A percentile compares a stretch with the other conserved stretches of the same genome.
Evolutionary conservation across 2,113 vertebrate genomes (phyloP).

Genomic region (Epinephelus fuscoguttatus): DNA sequence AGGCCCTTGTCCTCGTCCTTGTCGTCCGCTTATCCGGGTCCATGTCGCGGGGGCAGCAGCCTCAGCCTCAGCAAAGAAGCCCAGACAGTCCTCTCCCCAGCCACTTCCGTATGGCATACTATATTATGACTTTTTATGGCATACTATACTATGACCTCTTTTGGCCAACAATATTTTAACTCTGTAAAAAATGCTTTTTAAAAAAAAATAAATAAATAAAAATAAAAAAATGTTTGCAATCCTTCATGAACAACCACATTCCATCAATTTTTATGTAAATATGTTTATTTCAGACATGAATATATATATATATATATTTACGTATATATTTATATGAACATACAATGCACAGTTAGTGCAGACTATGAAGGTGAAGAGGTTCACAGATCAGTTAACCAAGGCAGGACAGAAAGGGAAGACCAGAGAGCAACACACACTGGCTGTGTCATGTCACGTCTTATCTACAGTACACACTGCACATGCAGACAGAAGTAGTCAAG

Average conservation of each 20-base stretch:
- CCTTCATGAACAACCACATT: background rate
- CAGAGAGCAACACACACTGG: conserved; percentile 28
- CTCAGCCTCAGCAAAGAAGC: too few relatives aligned
- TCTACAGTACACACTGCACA: background rate
- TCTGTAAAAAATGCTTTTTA: too few relatives aligned
- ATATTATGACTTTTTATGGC: background rate
- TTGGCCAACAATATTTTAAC: too few relatives aligned
- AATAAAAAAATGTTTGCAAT: too few relatives aligned
- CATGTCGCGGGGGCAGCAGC: too few relatives aligned
- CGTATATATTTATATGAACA: conserved; percentile 55
- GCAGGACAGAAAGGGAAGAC: conserved; percentile 24
- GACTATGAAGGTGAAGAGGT: conserved; percentile 42
- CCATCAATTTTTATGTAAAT: conserved; percentile 51
- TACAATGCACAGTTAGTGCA: conserved; percentile 67
- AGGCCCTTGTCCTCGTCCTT: too few relatives aligned
- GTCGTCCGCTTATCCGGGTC: too few relatives aligned
- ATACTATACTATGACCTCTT: background rate
- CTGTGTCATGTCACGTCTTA: background rate
- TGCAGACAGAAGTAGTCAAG: background rate
- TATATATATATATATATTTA: conserved; percentile 45
- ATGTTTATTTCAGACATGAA: conserved; percentile 74
- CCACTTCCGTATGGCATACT: too few relatives aligned
- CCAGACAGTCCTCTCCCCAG: too few relatives aligned
- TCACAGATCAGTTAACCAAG: conserved; percentile 57
- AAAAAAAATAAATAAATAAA: too few relatives aligned